Conservation (phyloP, 1,140 invertebrate genomes). For the Drosophila subobscura region DNA sequence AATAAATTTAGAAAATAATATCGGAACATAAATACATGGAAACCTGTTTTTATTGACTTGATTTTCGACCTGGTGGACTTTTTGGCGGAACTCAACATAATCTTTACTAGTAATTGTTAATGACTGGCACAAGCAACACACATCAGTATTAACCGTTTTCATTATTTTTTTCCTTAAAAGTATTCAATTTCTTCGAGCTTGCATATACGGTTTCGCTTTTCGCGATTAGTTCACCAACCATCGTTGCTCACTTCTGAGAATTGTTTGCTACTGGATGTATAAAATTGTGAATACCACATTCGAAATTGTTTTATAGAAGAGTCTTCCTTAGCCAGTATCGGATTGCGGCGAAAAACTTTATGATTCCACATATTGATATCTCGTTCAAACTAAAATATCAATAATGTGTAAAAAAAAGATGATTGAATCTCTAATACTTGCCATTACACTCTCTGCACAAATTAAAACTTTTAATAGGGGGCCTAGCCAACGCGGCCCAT, state of each 20-base stretch:
- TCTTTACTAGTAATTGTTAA: too few relatives aligned
- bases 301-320: conserved; percentile 88
- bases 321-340: conserved; percentile 91
- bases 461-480: conserved; percentile 89
- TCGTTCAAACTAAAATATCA: conserved; percentile 88
- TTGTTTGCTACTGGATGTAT: conserved; percentile 89
- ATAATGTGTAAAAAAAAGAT: neutral
- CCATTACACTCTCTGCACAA: conserved; percentile 90
- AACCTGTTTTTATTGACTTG: too few relatives aligned
- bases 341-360: conserved; percentile 90
- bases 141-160: too few relatives aligned
- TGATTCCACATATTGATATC: conserved; percentile 96
- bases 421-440: conserved; percentile 74
- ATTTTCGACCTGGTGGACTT: too few relatives aligned
- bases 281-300: conserved; percentile 95
- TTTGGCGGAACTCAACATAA: too few relatives aligned
- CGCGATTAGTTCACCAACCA: conserved; percentile 27
- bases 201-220: too few relatives aligned
- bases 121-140: too few relatives aligned
- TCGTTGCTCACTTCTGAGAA: conserved; percentile 54
- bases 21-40: too few relatives aligned
- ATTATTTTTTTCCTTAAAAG: too few relatives aligned
- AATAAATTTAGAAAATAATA: too few relatives aligned
- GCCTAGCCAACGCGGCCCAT: conserved; percentile 86
- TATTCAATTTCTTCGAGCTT: too few relatives aligned